Conservation (phyloP, 2,888 invertebrate genomes). For the Pandemis corylana region DNA sequence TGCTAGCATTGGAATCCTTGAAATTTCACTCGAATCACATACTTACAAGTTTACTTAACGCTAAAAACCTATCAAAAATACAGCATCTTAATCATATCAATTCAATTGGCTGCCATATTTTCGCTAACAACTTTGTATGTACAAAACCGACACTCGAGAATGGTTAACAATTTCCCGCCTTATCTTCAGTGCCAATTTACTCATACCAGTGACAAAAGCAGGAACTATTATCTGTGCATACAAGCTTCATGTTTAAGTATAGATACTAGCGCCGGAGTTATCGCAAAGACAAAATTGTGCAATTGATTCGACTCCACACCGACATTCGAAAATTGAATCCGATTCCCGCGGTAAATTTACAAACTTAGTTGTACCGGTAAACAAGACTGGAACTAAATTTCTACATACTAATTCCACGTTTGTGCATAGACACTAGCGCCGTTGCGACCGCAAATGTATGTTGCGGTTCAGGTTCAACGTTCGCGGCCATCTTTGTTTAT, state of each 20-base stretch:
- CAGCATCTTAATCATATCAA: too few species aligned
- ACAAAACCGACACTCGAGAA: not conserved
- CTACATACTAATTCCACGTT: not conserved
- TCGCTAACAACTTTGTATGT: not conserved
- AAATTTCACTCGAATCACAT: too few species aligned
- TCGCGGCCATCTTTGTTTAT: constrained; percentile 38
- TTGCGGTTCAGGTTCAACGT: constrained; percentile 30
- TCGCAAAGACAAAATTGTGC: too few species aligned
- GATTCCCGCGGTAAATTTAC: constrained; percentile 25
- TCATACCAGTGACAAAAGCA: not conserved
- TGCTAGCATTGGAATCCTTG: too few species aligned
- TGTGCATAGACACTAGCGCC: not conserved
- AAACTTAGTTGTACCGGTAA: not conserved
- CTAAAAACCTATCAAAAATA: too few species aligned
- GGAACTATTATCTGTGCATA: not conserved
- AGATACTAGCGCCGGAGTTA: not conserved
- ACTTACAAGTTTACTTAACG: too few species aligned
- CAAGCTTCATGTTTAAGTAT: not conserved
- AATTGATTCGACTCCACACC: not conserved
- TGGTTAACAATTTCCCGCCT: not conserved
- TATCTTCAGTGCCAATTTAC: not conserved
- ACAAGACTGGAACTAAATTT: constrained; percentile 2
- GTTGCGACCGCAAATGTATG: not conserved
- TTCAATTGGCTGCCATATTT: too few species aligned
- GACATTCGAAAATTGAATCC: constrained; percentile 26